phyloP scores from a whole-genome alignment of 2,888 invertebrate genomes.

The Apantesis nais region DNA sequence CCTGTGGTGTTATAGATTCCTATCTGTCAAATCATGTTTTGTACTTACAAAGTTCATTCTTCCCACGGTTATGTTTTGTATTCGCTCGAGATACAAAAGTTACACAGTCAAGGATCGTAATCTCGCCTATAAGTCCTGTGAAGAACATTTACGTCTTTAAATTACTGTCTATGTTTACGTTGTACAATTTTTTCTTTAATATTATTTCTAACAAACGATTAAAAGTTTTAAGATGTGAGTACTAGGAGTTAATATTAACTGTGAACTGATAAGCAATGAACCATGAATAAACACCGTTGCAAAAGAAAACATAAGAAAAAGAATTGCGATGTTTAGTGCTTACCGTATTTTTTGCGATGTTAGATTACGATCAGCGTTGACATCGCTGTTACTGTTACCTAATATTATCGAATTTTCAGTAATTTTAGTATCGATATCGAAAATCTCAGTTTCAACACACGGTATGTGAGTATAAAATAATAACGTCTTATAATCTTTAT shows the following conservation, averaged over 20 bases:
- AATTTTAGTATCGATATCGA: background rate
- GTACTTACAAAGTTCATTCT: constrained; percentile 33
- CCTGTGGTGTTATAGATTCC: constrained; percentile 52
- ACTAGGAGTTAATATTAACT: constrained; percentile 6
- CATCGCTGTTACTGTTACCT: background rate
- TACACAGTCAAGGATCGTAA: constrained; percentile 28
- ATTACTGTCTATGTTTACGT: constrained; percentile 15
- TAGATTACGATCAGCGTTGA: background rate
- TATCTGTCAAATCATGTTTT: constrained; percentile 54
- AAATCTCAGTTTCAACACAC: background rate
- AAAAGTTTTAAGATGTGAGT: background rate
- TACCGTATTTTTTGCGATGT: constrained; percentile 6
- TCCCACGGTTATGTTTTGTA: constrained; percentile 35
- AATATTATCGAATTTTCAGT: background rate
- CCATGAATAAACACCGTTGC: constrained; percentile 6
- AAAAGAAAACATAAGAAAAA: constrained; percentile 15
- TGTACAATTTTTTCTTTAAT: constrained; percentile 1
- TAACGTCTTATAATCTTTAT: too few species aligned
- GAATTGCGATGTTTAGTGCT: background rate
- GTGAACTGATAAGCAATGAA: constrained; percentile 2
- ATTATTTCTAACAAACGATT: constrained; percentile 1
- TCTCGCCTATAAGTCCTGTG: constrained; percentile 19
- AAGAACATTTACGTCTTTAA: constrained; percentile 19
- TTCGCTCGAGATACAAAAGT: constrained; percentile 44
- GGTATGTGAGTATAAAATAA: too few species aligned